Percentiles rank a stretch among this genome's conserved stretches.
These are phyloP conservation scores for Ophthalmolycus amberensis DNA, from an alignment of 2,113 vertebrate genomes.

Conservation along the genomic window DNA sequence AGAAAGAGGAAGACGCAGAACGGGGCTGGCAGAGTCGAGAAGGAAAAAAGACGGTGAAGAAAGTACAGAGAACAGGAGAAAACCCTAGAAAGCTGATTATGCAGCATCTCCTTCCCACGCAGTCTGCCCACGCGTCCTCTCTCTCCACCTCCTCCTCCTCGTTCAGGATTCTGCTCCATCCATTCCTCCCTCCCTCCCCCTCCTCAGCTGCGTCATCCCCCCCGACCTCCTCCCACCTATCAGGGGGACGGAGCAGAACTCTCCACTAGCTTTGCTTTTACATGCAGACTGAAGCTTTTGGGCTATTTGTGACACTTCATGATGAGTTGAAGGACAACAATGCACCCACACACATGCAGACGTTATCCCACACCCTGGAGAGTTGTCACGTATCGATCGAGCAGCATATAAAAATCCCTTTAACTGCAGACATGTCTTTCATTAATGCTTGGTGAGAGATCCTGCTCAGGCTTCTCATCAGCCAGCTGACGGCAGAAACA, in stretches of 20 bases:
- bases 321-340: conserved; percentile 47
- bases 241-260: conserved; percentile 43
- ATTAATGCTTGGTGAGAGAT: conserved; percentile 30
- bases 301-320: conserved; percentile 45
- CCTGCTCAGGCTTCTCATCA: not conserved
- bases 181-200: conserved; percentile 37
- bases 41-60: conserved; percentile 4
- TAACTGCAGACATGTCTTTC: conserved; percentile 17
- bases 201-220: conserved; percentile 70
- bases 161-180: conserved; percentile 63
- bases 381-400: conserved; percentile 34
- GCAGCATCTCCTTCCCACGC: conserved; percentile 70
- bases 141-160: conserved; percentile 43
- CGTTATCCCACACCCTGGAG: conserved; percentile 21
- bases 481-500: not conserved
- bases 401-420: conserved; percentile 7
- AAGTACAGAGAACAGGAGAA: conserved; percentile 52
- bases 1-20: not conserved
- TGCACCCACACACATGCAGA: conserved; percentile 27
- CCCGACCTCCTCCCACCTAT: conserved; percentile 52
- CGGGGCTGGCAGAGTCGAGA: conserved; percentile 17
- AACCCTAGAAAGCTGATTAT: conserved; percentile 72
- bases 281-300: conserved; percentile 47
- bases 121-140: conserved; percentile 69
- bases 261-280: conserved; percentile 36